Percentiles rank a stretch among this genome's conserved stretches.
These are phyloP conservation scores for Mactra quadrangularis DNA, from an alignment of 1,140 invertebrate species.

Conservation along the genomic window DNA sequence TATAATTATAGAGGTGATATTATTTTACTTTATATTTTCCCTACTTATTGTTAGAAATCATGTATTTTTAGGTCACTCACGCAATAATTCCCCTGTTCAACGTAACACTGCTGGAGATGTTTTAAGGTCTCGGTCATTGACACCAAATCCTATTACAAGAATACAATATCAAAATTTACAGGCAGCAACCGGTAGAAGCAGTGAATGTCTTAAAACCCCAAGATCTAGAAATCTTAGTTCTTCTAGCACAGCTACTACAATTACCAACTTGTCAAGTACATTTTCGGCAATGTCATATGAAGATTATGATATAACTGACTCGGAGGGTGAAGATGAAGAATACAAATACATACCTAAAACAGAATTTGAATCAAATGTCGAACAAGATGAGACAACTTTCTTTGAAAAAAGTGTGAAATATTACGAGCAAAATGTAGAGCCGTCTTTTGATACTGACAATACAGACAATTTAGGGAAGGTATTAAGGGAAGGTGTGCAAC, in stretches of 20 bases:
- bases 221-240: neutral
- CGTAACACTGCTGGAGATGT: neutral
- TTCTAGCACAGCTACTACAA: conserved; percentile 21
- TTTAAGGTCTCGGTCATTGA: neutral
- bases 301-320: neutral
- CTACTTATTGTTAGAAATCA: no score
- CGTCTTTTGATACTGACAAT: neutral
- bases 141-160: neutral
- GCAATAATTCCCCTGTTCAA: no score
- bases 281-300: neutral
- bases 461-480: neutral
- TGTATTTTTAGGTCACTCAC: no score
- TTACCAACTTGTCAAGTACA: neutral
- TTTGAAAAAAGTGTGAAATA: conserved; percentile 30
- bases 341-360: neutral
- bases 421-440: neutral
- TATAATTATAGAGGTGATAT: no score
- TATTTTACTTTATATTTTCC: no score
- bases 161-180: no score
- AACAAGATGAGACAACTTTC: conserved; percentile 31
- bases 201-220: neutral
- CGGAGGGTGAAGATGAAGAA: conserved; percentile 2
- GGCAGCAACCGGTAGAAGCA: neutral
- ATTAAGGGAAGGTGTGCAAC: conserved; percentile 9
- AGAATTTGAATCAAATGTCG: neutral